Conservation (phyloP, 2,113 vertebrate genomes). For the Penelope pileata region DNA sequence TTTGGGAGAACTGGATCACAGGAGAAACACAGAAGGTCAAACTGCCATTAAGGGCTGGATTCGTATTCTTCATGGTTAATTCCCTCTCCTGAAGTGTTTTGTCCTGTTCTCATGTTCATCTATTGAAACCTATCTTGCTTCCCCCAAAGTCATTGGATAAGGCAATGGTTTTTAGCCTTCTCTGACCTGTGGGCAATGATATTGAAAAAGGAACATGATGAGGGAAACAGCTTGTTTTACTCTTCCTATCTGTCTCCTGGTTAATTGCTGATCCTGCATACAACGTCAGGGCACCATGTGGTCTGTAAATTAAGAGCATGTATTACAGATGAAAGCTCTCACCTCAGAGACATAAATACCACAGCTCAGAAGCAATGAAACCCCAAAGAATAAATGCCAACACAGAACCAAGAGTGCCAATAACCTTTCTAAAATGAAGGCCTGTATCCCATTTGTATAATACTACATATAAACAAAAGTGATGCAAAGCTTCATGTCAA, state of each 20-base stretch:
- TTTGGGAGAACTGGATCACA: background rate
- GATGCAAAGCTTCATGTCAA: conserved; percentile 42
- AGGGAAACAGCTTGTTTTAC: background rate
- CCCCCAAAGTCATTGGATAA: background rate
- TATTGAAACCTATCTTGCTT: background rate
- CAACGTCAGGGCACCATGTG: background rate
- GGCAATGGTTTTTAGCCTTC: background rate
- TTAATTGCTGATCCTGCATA: conserved; percentile 27
- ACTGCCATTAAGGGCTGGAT: background rate
- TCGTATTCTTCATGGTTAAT: background rate
- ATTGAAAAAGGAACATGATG: background rate
- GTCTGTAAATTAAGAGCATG: background rate
- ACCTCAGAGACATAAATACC: conserved; percentile 47
- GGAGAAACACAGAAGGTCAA: background rate
- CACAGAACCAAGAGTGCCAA: conserved; percentile 13
- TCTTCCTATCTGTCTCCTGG: background rate
- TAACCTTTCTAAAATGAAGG: conserved; percentile 30
- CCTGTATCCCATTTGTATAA: background rate
- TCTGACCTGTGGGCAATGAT: background rate
- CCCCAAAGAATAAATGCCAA: conserved; percentile 49
- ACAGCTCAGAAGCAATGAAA: conserved; percentile 51
- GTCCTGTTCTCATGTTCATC: background rate
- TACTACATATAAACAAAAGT: conserved; percentile 34
- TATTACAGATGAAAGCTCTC: conserved; percentile 15
- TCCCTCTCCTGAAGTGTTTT: background rate